Base-by-base conservation (phyloP, 1,140 invertebrate genomes). In the Sipha flava region DNA sequence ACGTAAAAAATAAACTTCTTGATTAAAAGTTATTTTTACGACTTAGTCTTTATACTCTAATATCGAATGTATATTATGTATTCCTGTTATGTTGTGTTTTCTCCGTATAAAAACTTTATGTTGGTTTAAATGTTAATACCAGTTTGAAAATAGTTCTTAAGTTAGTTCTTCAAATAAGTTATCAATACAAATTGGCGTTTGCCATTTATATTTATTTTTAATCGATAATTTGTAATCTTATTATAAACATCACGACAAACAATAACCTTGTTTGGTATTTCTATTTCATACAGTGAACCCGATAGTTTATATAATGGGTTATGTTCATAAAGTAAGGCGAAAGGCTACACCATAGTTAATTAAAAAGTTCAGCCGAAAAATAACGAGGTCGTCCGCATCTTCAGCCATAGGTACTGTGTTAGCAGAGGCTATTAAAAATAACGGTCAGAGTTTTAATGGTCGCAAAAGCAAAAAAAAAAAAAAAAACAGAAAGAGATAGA, bases 381-480 rank as follows among this genome's bases (percentile, higher is more conserved):
- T 75, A 37, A 75, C 70, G 47, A 54, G 70, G 31, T 52, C 70
- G n/a, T 54, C 26, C 45, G 12, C n/a, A 52, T 52, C 45, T 75
- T 49, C 6, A 34, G 14, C 18, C 14, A 54, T 54, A 52, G 26
- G 5, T 54, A 37, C 43, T 10, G 31, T 54, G 70, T 40, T 54
- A 34, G 68, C 26, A 52, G 18, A 72, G 43, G 70, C 70, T 75
- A 75, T 75, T 75, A 75, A 75, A 73, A 75, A 75, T 75, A 52
- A 75, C 70, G 47, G 70, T 54, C 70, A n/a, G 47, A 75, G 70
- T 75, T 75, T 75, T 75, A 75, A 75, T 37, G 70, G 70, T 75
- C 47, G 70, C 34, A 37, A 54, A 52, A 52, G 16, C 5, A 70
- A 40, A 68, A 68, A 68, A n/a, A 34, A 62, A 62, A 62, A 34